Evolutionary conservation across 2,797 vertebrate species (phyloP).

Genomic region (Oreochromis mossambicus): DNA sequence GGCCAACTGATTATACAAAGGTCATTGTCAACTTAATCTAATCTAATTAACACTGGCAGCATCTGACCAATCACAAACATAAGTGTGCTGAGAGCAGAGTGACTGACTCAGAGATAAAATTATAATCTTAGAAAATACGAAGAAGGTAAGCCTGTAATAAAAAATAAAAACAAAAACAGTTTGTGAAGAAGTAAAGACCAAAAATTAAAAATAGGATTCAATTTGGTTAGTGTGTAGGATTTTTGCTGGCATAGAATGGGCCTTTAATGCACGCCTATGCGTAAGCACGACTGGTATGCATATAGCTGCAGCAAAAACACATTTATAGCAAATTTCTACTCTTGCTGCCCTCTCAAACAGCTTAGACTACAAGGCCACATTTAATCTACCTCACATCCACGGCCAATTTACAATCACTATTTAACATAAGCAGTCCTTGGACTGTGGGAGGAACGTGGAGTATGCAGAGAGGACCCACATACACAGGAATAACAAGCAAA

Average conservation of each 20-base stretch:
- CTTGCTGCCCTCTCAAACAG: background rate
- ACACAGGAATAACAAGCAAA: background rate
- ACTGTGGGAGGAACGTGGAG: background rate
- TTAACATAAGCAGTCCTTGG: background rate
- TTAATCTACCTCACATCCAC: background rate
- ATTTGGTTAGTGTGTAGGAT: background rate
- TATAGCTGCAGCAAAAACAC: rapidly evolving
- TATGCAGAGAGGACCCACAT: background rate
- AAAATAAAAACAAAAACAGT: too few relatives aligned
- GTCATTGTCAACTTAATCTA: background rate
- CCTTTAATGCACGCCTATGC: background rate
- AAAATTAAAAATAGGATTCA: background rate
- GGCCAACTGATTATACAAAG: background rate
- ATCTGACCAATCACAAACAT: background rate
- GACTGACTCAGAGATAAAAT: background rate
- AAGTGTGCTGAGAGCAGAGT: background rate
- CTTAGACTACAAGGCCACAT: background rate
- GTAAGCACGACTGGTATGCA: background rate
- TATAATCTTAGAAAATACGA: background rate
- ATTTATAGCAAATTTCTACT: background rate
- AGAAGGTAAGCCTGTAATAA: background rate
- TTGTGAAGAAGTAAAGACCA: background rate
- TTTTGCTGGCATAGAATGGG: background rate
- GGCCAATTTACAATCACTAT: background rate
- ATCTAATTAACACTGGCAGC: background rate